phyloP scores from a whole-genome alignment of 1,140 invertebrate genomes.

The Ceratosolen solmsi region DNA sequence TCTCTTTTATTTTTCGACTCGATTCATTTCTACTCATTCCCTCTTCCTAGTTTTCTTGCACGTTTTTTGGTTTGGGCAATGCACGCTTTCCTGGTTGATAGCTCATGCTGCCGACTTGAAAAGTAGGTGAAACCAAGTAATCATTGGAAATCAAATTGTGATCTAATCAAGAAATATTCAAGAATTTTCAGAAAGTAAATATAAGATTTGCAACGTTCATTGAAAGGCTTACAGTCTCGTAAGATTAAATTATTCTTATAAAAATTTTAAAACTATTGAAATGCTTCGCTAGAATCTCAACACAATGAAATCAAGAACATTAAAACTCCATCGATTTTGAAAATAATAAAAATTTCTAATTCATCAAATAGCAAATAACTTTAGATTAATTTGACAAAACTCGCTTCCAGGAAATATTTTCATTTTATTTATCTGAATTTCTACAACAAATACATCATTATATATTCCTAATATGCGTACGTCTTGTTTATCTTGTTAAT shows the following conservation, averaged over 20 bases:
- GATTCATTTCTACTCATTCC: not conserved
- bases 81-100: not conserved
- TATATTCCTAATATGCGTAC: no score
- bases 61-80: not conserved
- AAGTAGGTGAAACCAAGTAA: not conserved
- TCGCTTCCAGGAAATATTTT: no score
- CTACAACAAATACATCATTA: no score
- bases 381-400: no score
- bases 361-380: no score
- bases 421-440: no score
- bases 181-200: not conserved
- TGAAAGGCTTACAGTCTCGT: not conserved
- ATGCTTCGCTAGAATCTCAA: no score
- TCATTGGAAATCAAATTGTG: not conserved
- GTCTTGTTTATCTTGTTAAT: no score
- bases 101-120: not conserved
- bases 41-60: not conserved
- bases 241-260: not conserved
- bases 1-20: conserved; percentile 19
- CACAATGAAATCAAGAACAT: no score
- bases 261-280: not conserved
- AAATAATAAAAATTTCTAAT: no score
- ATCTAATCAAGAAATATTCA: conserved; percentile 2
- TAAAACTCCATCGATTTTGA: no score
- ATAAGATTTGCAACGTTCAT: not conserved